Evolutionary conservation across 2,888 invertebrate genomes (phyloP), one percentile per base, ranked within the genome.

Genomic region (Tiliacea aurago): DNA sequence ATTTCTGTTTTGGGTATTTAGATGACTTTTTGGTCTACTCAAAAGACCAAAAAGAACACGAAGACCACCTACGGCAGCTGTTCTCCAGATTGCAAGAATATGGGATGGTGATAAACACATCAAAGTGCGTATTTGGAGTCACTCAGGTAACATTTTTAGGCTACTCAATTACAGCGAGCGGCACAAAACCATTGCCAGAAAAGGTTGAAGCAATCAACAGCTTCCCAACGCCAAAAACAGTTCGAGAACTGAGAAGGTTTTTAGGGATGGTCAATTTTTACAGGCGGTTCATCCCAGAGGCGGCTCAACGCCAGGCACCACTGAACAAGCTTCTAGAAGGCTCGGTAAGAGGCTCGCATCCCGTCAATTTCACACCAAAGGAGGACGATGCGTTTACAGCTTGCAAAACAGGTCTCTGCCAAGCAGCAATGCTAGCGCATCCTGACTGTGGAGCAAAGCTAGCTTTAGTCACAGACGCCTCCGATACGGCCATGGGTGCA

Each of bases 141-240:
- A 6, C 56, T 18, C 18, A 28, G 10, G 56, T 66, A 4, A 66
- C 23, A n/a, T 66, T 66, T 43, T 41, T 66, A 43, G 66, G 66
- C 0, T 66, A 66, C 67, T 3, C 9, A 1, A 67, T 67, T 4
- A 20, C 55, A 7, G 13, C 43, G 2, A 3, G 6, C 1, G 67
- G 67, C 20, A 56, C 66, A 13, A 56, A 28, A 13, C 66, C 66
- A 3, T 20, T 67, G 13, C 55, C 67, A 7, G 28, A 13, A 2
- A 66, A 66, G 5, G 67, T 67, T 13, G 56, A 67, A 15, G 43
- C 45, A 2, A 56, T 66, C 43, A 37, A 13, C 18, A 55, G 18
- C 7, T 56, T 55, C n/a, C 33, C 67, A 18, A 1, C 41, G 7
- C 67, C 56, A 0, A 67, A 67, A 9, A 67, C 67, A 4, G 23